A percentile compares a stretch with the other conserved stretches of the same genome.
These are phyloP conservation scores for Stomatorhinus walkeri DNA, from an alignment of 2,797 vertebrate species.

Conservation along the genomic window DNA sequence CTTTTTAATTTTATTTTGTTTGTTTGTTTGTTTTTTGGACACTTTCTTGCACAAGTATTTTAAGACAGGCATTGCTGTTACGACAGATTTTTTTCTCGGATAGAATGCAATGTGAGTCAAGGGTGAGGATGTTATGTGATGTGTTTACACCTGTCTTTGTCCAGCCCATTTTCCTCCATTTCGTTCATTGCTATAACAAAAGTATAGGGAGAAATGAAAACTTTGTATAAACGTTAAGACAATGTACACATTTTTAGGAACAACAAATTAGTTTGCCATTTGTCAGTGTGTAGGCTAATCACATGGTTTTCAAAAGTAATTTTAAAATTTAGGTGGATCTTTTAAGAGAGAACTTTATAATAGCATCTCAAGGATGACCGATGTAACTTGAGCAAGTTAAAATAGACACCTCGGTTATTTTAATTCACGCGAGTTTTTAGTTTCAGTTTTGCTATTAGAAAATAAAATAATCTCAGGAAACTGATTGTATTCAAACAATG, in stretches of 20 bases:
- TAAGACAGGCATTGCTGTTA: constrained; percentile 8
- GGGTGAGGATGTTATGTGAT: background rate
- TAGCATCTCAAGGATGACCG: constrained; percentile 14
- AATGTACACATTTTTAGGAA: constrained; percentile 11
- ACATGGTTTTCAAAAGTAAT: background rate
- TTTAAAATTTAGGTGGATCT: constrained; percentile 5
- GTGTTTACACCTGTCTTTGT: background rate
- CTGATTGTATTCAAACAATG: constrained; percentile 13
- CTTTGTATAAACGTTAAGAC: constrained; percentile 16
- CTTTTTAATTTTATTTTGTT: background rate
- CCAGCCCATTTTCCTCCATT: background rate
- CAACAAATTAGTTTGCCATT: background rate
- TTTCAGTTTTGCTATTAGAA: constrained; percentile 18
- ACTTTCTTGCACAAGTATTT: background rate
- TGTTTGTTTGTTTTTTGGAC: background rate
- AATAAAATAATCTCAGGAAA: constrained; percentile 28
- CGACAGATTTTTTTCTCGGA: background rate
- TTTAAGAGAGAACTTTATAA: background rate
- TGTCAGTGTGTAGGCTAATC: background rate
- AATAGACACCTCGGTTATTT: constrained; percentile 2
- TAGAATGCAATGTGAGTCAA: background rate
- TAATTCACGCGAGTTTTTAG: background rate
- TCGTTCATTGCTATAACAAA: background rate
- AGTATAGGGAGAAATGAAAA: constrained; percentile 1
- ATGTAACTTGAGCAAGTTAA: background rate